A percentile compares a stretch with the other conserved stretches of the same genome.
phyloP scores from a whole-genome alignment of 2,888 invertebrate genomes.

The Volucella bombylans region DNA sequence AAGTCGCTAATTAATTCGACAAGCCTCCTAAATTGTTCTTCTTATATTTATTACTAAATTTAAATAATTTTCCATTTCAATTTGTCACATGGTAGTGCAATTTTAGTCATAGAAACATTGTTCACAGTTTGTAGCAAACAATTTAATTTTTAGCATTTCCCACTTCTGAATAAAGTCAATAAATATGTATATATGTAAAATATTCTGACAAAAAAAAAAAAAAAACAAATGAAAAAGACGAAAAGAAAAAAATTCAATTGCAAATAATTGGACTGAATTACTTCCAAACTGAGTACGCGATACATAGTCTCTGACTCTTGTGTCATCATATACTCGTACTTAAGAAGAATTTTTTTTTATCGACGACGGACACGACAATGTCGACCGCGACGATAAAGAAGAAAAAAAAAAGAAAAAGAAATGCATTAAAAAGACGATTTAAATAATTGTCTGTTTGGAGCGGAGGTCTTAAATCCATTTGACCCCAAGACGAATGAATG shows the following conservation, averaged over 20 bases:
- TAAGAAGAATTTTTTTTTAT: slow-evolving; percentile 42
- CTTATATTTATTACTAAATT: no score
- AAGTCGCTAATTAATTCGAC: no score
- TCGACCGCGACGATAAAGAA: not conserved
- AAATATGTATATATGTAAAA: slow-evolving; percentile 9
- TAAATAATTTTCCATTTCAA: no score
- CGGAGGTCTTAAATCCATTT: slow-evolving; percentile 66
- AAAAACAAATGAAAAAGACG: slow-evolving; percentile 10
- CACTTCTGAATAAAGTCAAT: slow-evolving; percentile 3
- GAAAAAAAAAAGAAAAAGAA: slow-evolving; percentile 5
- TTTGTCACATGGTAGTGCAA: no score
- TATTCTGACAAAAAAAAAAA: not conserved
- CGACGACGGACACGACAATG: not conserved
- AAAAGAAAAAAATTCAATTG: slow-evolving; percentile 54
- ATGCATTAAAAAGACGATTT: slow-evolving; percentile 52
- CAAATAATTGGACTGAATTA: slow-evolving; percentile 66
- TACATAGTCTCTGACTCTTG: slow-evolving; percentile 24
- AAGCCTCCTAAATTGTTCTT: no score
- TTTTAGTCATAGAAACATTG: not conserved
- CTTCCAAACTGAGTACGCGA: slow-evolving; percentile 30
- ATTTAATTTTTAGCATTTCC: slow-evolving; percentile 39
- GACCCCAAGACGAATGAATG: slow-evolving; percentile 41
- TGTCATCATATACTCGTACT: slow-evolving; percentile 53
- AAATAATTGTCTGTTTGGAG: slow-evolving; percentile 48
- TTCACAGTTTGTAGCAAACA: slow-evolving; percentile 19